phyloP scores from a whole-genome alignment of 2,797 vertebrate genomes.

The Microcaecilia unicolor region DNA sequence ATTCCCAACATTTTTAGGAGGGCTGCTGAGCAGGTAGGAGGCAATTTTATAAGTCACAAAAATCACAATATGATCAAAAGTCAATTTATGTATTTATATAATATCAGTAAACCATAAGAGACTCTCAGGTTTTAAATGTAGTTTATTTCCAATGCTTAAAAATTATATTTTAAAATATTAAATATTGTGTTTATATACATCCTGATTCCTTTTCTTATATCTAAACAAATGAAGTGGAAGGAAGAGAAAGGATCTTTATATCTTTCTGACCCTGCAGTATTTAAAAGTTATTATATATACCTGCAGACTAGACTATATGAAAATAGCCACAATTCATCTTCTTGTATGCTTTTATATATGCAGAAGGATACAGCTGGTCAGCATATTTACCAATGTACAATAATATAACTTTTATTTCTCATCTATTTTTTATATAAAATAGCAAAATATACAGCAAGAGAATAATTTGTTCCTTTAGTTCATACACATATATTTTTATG shows the following conservation, averaged over 20 bases:
- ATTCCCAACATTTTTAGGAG: too few relatives aligned
- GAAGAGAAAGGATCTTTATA: conserved; percentile 34
- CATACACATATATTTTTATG: conserved; percentile 71
- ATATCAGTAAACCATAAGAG: conserved; percentile 61
- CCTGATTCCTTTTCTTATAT: conserved; percentile 41
- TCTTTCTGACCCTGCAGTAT: conserved; percentile 42
- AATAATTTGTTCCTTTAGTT: conserved; percentile 76
- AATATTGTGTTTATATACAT: conserved; percentile 62
- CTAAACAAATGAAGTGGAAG: conserved; percentile 42
- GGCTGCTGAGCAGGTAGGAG: too few relatives aligned
- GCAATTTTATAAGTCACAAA: too few relatives aligned
- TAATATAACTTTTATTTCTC: conserved; percentile 54
- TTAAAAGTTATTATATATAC: conserved; percentile 48
- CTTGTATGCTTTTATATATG: conserved; percentile 45
- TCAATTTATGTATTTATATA: conserved; percentile 58
- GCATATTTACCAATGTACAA: conserved; percentile 34
- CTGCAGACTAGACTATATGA: conserved; percentile 48
- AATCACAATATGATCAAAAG: conserved; percentile 53
- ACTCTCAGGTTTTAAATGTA: conserved; percentile 57
- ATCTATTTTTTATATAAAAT: conserved; percentile 79
- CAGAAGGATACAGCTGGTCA: conserved; percentile 39
- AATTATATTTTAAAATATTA: conserved; percentile 71
- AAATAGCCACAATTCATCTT: conserved; percentile 51
- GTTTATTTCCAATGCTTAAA: conserved; percentile 66
- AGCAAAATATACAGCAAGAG: conserved; percentile 93